These are phyloP conservation scores for Terebella lapidaria DNA, from an alignment of 2,888 invertebrate genomes.

Conservation along the genomic window DNA sequence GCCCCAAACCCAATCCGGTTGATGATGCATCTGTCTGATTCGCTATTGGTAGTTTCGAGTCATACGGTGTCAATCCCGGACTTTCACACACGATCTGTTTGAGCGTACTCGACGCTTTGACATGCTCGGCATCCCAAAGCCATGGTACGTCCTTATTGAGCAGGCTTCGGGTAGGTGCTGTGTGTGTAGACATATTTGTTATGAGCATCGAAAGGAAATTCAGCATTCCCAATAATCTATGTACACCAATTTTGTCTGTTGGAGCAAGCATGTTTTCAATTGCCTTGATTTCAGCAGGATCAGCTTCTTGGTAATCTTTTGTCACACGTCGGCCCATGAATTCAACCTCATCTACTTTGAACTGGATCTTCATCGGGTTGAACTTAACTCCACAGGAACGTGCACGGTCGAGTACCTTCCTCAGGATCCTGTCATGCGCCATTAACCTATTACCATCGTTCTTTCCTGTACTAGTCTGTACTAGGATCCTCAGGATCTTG, in stretches of 20 bases:
- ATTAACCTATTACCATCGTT: too few relatives aligned
- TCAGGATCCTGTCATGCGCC: slow-evolving; percentile 4
- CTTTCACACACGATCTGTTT: slow-evolving; percentile 12
- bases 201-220: slow-evolving; percentile 27
- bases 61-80: slow-evolving; percentile 21
- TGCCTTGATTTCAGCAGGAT: slow-evolving; percentile 22
- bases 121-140: slow-evolving; percentile 17
- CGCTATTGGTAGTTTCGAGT: slow-evolving; percentile 19
- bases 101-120: slow-evolving; percentile 16
- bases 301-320: slow-evolving; percentile 14
- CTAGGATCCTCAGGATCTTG: too few relatives aligned
- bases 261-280: slow-evolving; percentile 26
- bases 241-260: slow-evolving; percentile 23
- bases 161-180: slow-evolving; percentile 8
- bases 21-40: slow-evolving; percentile 25
- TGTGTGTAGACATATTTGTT: slow-evolving; percentile 24
- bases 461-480: too few relatives aligned
- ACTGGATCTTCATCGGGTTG: slow-evolving; percentile 8
- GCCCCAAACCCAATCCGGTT: slow-evolving; percentile 27
- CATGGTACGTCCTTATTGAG: background rate
- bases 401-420: background rate
- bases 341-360: slow-evolving; percentile 2
- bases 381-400: slow-evolving; percentile 2
- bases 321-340: slow-evolving; percentile 5
- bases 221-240: slow-evolving; percentile 25